Base-by-base conservation (phyloP, 2,113 vertebrate genomes). In the Corapipo altera region DNA sequence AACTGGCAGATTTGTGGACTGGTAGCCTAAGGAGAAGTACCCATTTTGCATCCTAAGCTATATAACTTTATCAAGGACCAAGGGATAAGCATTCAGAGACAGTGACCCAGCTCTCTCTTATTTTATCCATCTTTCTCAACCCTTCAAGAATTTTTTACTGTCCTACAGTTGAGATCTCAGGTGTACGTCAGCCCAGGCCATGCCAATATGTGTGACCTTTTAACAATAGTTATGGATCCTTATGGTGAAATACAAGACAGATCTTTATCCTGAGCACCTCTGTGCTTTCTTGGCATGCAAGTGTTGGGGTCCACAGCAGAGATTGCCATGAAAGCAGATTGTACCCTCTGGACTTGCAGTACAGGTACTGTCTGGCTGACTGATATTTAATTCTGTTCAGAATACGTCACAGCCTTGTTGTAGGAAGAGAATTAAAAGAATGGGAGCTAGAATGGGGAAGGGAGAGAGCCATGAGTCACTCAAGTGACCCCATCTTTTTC, bases 361-460 rank as follows among this genome's bases (percentile, higher is more conserved):
- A 61, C 84, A 85, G 83, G 54, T 52, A 74, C 57, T 75, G 55
- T 3, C 54, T 93, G 67, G 3, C 75, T 91, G 64, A 35, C 48
- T 84, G 73, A 37, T 41, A 91, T 28, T 90, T 87, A 82, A 89
- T 95, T 96, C 94, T 75, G 9, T 81, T 87, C 71, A 57, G 62
- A 84, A 73, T 74, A 72, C 9, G 5, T 81, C 3, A 3, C 4
- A 1, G 35, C 85, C 13, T 77, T 83, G 26, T 88, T 92, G 70
- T 85, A 77, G 71, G 46, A 64, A 95, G 33, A 67, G 78, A 85
- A 91, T 84, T 41, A 69, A 89, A 86, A 95, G 94, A 96, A 82
- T 52, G 23, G 59, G 73, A 96, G 54, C 66, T 78, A 7, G 52
- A 89, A 55, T 71, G 51, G 51, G 16, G 59, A 96, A 94, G 27